Percentiles rank a stretch among this genome's conserved stretches.
These are phyloP conservation scores for Nowickia ferox DNA, from an alignment of 2,888 invertebrate species.

Conservation along the genomic window DNA sequence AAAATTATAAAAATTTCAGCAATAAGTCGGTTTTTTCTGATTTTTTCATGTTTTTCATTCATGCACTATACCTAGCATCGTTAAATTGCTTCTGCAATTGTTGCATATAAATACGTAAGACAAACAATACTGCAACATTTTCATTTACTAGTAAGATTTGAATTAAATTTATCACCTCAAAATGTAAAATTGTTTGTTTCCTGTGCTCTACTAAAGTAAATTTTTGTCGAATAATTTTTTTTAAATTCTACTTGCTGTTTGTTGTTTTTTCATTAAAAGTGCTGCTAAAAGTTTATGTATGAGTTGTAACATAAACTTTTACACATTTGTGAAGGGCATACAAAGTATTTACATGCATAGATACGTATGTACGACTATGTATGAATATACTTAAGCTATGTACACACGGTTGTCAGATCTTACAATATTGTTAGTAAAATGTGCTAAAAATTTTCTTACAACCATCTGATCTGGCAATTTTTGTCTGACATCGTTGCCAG, in stretches of 20 bases:
- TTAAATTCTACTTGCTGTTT: background rate
- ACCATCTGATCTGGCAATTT: too few species aligned
- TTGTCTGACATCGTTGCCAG: too few species aligned
- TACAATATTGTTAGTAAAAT: too few species aligned
- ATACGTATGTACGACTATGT: too few species aligned
- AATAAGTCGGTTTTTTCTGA: background rate
- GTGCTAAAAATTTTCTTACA: too few species aligned
- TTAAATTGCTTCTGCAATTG: slow-evolving; percentile 28
- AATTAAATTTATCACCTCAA: background rate
- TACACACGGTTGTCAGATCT: too few species aligned
- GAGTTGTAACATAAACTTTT: slow-evolving; percentile 27
- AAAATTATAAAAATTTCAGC: too few species aligned
- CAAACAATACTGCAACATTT: background rate
- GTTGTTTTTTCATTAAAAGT: background rate
- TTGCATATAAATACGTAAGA: background rate
- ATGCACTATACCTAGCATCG: background rate
- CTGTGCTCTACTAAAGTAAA: background rate
- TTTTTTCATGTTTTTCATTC: slow-evolving; percentile 7
- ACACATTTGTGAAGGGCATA: slow-evolving; percentile 21
- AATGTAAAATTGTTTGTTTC: slow-evolving; percentile 20
- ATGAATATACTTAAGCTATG: too few species aligned
- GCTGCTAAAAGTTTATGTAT: slow-evolving; percentile 11
- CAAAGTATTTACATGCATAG: too few species aligned
- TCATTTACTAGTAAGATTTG: background rate
- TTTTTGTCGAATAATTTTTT: background rate